These are phyloP conservation scores for Brachypteracias leptosomus DNA, from an alignment of 2,113 vertebrate species.

Conservation along the genomic window DNA sequence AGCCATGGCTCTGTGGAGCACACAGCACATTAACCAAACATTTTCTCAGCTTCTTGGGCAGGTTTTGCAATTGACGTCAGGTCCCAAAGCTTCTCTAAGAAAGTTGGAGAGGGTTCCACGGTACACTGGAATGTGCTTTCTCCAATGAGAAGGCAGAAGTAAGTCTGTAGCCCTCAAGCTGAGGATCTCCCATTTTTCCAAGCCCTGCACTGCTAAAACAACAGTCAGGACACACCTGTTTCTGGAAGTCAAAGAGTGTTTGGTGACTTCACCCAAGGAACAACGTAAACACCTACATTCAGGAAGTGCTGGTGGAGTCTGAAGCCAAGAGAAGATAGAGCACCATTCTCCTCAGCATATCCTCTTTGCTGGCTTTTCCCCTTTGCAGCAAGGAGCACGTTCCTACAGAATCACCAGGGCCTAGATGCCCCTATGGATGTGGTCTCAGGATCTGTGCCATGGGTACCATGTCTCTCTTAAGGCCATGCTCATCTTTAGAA, in stretches of 20 bases:
- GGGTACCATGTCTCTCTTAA: fast-evolving
- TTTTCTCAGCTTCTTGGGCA: not conserved
- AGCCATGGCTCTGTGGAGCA: not conserved
- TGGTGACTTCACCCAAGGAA: not conserved
- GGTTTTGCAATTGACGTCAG: not conserved
- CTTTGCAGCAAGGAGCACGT: not conserved
- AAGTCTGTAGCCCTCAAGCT: not conserved
- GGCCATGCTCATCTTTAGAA: not conserved
- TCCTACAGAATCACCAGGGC: not conserved
- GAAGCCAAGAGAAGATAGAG: not conserved
- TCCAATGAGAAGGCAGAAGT: not conserved
- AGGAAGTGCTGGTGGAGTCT: not conserved
- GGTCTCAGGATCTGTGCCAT: not conserved
- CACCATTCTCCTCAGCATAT: not conserved
- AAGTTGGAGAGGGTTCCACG: not conserved
- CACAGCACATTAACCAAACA: not conserved
- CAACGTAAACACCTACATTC: not conserved
- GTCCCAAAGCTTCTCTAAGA: not conserved
- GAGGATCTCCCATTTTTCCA: not conserved
- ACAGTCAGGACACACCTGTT: not conserved
- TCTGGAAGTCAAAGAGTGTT: not conserved
- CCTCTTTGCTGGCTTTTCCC: not conserved
- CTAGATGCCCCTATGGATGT: not conserved
- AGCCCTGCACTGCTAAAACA: not conserved
- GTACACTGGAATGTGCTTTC: not conserved